phyloP scores from a whole-genome alignment of 2,888 invertebrate species.

The Deilephila elpenor region DNA sequence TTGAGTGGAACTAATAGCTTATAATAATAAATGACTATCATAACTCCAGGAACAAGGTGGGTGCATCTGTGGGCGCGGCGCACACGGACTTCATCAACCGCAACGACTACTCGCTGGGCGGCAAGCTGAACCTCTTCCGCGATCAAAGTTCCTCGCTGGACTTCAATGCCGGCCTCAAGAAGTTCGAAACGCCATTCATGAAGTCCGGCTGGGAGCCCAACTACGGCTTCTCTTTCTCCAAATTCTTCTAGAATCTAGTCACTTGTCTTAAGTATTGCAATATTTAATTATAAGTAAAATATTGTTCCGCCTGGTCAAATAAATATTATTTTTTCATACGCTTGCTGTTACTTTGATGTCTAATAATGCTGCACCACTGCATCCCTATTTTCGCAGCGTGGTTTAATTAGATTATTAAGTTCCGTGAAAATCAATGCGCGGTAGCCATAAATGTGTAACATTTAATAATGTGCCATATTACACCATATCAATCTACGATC shows the following conservation, averaged over 20 bases:
- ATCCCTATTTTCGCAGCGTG: no score
- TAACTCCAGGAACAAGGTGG: constrained; percentile 50
- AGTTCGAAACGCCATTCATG: constrained; percentile 54
- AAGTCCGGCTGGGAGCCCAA: constrained; percentile 53
- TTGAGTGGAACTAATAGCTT: no score
- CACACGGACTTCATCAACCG: constrained; percentile 53
- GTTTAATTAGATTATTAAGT: no score
- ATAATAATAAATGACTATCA: background rate
- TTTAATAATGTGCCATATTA: no score
- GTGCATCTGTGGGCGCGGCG: constrained; percentile 50
- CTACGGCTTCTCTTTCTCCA: constrained; percentile 48
- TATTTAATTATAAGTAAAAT: background rate
- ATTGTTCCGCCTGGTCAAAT: background rate
- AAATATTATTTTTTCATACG: background rate
- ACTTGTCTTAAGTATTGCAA: background rate
- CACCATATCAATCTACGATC: no score
- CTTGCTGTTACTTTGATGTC: no score
- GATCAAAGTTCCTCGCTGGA: constrained; percentile 49
- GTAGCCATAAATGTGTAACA: no score
- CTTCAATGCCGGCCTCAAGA: constrained; percentile 57
- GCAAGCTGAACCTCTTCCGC: constrained; percentile 57
- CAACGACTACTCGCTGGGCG: constrained; percentile 56
- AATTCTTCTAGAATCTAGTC: constrained; percentile 43
- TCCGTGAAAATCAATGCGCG: no score
- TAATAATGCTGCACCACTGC: no score